These are phyloP conservation scores for Orthonyx spaldingii DNA, from an alignment of 2,113 vertebrate genomes.

Conservation along the genomic window DNA sequence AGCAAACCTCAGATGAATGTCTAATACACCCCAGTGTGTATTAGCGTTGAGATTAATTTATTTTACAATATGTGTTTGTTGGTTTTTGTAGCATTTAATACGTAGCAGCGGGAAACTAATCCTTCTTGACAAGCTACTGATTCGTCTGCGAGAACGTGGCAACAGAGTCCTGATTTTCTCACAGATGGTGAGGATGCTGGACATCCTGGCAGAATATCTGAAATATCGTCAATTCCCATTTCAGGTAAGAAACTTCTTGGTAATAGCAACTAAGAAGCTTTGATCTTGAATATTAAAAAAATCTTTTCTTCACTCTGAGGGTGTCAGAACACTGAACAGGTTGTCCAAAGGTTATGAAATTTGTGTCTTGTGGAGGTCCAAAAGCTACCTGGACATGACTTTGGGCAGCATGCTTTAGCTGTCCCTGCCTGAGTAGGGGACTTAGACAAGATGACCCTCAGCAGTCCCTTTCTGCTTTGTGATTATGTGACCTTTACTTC, in stretches of 20 bases:
- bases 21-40: not conserved
- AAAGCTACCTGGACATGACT: not conserved
- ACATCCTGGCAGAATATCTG: slow-evolving; percentile 97
- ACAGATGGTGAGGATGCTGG: slow-evolving; percentile 99
- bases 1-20: not conserved
- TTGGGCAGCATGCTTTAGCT: not conserved
- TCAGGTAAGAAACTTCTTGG: slow-evolving; percentile 75
- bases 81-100: slow-evolving; percentile 84
- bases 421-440: not conserved
- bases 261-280: not conserved
- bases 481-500: not conserved
- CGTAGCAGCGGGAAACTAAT: slow-evolving; percentile 96
- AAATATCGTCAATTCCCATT: slow-evolving; percentile 92
- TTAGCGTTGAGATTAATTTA: not conserved
- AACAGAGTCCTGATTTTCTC: slow-evolving; percentile 98
- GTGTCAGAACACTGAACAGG: not conserved
- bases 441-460: not conserved
- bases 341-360: not conserved
- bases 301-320: not conserved
- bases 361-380: not conserved
- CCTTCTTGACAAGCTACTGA: slow-evolving; percentile 92
- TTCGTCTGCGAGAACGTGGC: slow-evolving; percentile 91
- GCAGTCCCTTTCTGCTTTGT: not conserved
- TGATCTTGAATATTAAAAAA: not conserved
- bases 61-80: not conserved